A percentile compares a stretch with the other conserved stretches of the same genome.
Conservation (phyloP, 2,888 invertebrate species). For the Dryobota labecula region DNA sequence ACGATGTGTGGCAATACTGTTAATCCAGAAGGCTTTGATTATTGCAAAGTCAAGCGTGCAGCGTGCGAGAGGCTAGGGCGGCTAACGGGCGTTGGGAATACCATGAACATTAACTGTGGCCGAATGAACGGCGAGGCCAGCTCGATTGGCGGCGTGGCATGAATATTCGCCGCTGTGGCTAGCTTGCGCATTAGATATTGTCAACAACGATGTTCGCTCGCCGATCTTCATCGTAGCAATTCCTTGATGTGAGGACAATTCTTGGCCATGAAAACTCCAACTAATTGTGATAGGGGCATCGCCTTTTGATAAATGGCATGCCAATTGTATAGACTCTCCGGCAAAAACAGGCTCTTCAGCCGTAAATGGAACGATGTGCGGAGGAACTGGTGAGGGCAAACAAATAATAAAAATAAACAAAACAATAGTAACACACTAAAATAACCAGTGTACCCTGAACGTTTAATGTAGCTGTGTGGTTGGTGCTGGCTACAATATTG, state of each 20-base stretch:
- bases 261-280: conserved; percentile 93
- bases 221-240: conserved; percentile 91
- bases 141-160: conserved; percentile 92
- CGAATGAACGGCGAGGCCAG: conserved; percentile 92
- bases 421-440: conserved; percentile 71
- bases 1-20: conserved; percentile 93
- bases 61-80: conserved; percentile 83
- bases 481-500: conserved; percentile 92
- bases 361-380: conserved; percentile 92
- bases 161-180: conserved; percentile 93
- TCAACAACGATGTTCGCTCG: conserved; percentile 92
- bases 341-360: conserved; percentile 92
- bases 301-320: conserved; percentile 92
- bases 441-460: conserved; percentile 91
- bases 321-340: conserved; percentile 92
- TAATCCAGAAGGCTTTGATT: conserved; percentile 87
- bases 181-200: conserved; percentile 91
- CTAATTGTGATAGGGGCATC: conserved; percentile 93
- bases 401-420: conserved; percentile 72
- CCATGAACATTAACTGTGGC: conserved; percentile 92
- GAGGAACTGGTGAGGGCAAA: conserved; percentile 88
- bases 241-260: conserved; percentile 89
- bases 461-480: conserved; percentile 91
- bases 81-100: conserved; percentile 79
- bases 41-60: conserved; percentile 88